Evolutionary conservation across 2,797 vertebrate species (phyloP), one percentile per base, ranked within the genome.

Genomic region (Sorex maritimensis): DNA sequence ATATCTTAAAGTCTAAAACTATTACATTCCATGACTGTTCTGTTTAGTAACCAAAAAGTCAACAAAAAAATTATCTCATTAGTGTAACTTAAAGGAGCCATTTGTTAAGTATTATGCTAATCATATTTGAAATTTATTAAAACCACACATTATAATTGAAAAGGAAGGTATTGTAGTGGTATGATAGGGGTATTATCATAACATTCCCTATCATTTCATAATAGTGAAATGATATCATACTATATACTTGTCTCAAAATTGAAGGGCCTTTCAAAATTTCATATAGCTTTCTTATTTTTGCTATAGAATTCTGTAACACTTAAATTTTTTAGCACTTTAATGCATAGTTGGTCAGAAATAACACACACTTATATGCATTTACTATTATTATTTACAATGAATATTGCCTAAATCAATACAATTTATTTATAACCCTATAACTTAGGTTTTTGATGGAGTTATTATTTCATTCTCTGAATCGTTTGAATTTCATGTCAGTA

Each of bases 281-380:
- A 24, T 79, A 10, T 88, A 28, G 86, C 92, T 41, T 68, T 93
- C 63, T 81, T 75, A 63, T n/a, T 94, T 95, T 87, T 93, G 19
- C 63, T 21, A 72, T 88, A 80, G 13, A 41, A 55, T 41, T 55
- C n/a, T 89, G 69, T 95, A 95, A 86, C 79, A 92, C 91, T 95
- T 95, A 84, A 71, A 17, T 74, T 96, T 96, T 90, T 90, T 78
- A 88, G 41, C 11, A 95, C 78, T 79, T 58, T 91, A 88, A 87
- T 94, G 80, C 61, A 65, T 46, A 91, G 44, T 46, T 17, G 86
- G 58, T 94, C 85, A 44, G 87, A 88, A 96, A 46, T 58, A 92
- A 46, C 13, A 71, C 46, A 71, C 46, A 89, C 78, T 3, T 0
- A 28, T 7, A 28, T 67, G 10, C 10, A 52, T 34, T 15, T 69